phyloP scores from a whole-genome alignment of 2,113 vertebrate genomes.

The Chloropsis hardwickii region DNA sequence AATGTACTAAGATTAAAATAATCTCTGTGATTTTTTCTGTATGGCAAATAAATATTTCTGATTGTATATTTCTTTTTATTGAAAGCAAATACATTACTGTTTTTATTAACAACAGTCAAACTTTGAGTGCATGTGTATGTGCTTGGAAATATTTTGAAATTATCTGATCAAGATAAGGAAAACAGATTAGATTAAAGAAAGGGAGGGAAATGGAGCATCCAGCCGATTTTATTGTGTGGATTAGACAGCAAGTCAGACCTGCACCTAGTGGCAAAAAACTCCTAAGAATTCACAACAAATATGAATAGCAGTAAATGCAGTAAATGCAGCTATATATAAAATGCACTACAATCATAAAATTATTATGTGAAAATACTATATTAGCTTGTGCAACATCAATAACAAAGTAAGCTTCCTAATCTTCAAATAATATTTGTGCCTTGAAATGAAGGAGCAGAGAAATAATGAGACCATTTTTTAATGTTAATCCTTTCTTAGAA shows the following conservation, averaged over 20 bases:
- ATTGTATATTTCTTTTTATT: not conserved
- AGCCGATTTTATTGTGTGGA: not conserved
- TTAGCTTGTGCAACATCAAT: not conserved
- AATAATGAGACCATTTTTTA: slow-evolving; percentile 32
- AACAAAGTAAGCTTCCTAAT: not conserved
- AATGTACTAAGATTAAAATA: not conserved
- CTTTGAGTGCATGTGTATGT: not conserved
- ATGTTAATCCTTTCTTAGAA: slow-evolving; percentile 53
- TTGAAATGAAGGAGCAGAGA: slow-evolving; percentile 28
- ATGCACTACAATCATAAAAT: not conserved
- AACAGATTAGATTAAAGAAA: not conserved
- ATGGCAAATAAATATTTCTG: not conserved
- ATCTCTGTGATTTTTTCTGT: not conserved
- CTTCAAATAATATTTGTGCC: not conserved
- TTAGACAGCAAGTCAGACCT: not conserved
- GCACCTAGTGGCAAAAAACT: not conserved
- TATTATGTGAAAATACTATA: not conserved
- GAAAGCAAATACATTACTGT: not conserved
- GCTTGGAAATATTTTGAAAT: not conserved
- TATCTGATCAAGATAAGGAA: not conserved
- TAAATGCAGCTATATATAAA: not conserved
- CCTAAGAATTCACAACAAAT: not conserved
- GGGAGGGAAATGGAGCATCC: not conserved
- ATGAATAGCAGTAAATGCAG: not conserved
- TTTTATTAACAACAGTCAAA: not conserved